These are phyloP conservation scores for Acanthisitta chloris DNA, from an alignment of 2,113 vertebrate genomes.

Conservation along the genomic window DNA sequence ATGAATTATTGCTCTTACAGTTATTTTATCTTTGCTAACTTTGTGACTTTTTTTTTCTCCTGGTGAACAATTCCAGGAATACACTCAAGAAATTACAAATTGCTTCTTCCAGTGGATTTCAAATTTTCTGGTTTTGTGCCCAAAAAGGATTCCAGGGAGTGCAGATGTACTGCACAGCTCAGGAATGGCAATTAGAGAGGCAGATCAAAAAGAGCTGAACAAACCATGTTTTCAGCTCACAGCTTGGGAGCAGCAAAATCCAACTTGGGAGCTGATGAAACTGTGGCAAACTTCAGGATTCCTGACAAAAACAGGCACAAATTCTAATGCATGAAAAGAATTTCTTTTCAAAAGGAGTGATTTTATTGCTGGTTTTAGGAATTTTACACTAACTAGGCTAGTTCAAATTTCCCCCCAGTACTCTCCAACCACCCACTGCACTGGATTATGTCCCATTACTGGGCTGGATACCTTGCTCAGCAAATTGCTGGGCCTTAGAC, in stretches of 20 bases:
- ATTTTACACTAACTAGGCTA: not conserved
- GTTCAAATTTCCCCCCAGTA: not conserved
- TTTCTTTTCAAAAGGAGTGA: not conserved
- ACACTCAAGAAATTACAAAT: not conserved
- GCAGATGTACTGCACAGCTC: not conserved
- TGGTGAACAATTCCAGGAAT: not conserved
- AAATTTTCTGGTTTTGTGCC: not conserved
- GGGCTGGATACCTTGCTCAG: not conserved
- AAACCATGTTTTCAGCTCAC: not conserved
- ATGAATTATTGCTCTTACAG: not conserved
- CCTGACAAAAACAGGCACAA: not conserved
- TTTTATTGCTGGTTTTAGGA: not conserved
- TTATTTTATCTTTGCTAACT: not conserved
- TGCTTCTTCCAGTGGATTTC: not conserved
- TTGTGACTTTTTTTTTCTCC: not conserved
- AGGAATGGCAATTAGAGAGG: not conserved
- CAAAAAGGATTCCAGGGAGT: not conserved
- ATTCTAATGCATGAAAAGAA: not conserved
- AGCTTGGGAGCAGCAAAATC: not conserved
- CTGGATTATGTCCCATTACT: not conserved
- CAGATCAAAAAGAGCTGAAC: not conserved
- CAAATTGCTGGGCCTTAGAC: conserved; percentile 4
- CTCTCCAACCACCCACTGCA: not conserved
- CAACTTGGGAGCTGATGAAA: not conserved
- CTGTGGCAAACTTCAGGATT: not conserved